Evolutionary conservation across 2,113 vertebrate genomes (phyloP).

Genomic region (Urocynchramus pylzowi): DNA sequence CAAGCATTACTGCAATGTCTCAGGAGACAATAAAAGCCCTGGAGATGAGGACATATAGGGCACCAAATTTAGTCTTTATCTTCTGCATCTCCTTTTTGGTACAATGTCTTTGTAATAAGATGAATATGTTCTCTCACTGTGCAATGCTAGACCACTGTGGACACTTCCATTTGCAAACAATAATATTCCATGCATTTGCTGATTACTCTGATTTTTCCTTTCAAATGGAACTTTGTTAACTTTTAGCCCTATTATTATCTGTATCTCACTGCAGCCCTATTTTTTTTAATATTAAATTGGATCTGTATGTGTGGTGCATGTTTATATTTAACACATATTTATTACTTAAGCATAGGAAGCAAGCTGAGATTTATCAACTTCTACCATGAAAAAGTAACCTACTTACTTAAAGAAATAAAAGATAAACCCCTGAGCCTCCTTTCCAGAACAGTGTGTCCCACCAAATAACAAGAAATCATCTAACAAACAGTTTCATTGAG

Average conservation of each 20-base stretch:
- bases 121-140: neutral
- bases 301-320: neutral
- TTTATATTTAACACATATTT: neutral
- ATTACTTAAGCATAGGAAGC: neutral
- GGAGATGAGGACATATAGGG: neutral
- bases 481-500: neutral
- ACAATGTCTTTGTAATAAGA: neutral
- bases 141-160: neutral
- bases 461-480: neutral
- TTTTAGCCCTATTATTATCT: neutral
- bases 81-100: neutral
- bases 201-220: neutral
- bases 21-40: neutral
- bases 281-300: neutral
- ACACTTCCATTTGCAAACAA: neutral
- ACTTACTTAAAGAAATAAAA: neutral
- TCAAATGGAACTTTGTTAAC: neutral
- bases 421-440: neutral
- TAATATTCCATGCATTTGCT: neutral
- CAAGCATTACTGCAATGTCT: neutral
- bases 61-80: neutral
- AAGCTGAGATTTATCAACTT: neutral
- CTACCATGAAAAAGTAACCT: neutral
- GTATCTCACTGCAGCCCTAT: neutral
- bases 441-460: neutral